Evolutionary conservation across 2,113 vertebrate genomes (phyloP).

Genomic region (Phrynosoma platyrhinos): DNA sequence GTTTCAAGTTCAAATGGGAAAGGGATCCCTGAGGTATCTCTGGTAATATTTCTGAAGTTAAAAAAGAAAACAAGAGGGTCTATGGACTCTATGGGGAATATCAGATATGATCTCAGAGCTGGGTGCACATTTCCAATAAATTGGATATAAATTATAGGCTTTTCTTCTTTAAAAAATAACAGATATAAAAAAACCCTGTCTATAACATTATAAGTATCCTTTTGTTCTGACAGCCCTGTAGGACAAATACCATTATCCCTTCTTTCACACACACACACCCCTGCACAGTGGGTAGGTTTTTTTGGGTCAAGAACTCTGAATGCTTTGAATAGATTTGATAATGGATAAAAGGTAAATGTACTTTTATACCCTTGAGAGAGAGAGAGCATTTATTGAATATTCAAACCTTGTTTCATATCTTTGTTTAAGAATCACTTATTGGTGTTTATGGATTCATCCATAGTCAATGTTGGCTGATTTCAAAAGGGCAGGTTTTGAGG

Average conservation of each 20-base stretch:
- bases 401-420: neutral
- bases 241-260: neutral
- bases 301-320: neutral
- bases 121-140: neutral
- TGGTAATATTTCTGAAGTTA: too few relatives aligned
- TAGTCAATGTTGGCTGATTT: slow-evolving; percentile 8
- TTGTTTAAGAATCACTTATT: neutral
- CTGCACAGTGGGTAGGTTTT: neutral
- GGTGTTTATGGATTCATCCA: neutral
- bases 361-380: neutral
- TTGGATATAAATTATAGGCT: neutral
- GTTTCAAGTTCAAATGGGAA: too few relatives aligned
- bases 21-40: too few relatives aligned
- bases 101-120: too few relatives aligned
- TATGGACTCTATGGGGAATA: too few relatives aligned
- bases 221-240: neutral
- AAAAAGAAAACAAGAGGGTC: too few relatives aligned
- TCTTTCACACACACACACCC: too few relatives aligned
- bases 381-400: slow-evolving; percentile 30
- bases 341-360: neutral
- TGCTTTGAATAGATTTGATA: neutral
- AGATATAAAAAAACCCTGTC: neutral
- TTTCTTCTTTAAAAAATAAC: neutral
- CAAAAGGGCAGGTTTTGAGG: neutral
- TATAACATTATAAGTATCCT: neutral